Evolutionary conservation across 2,113 vertebrate genomes (phyloP).

Genomic region (Pygoscelis adeliae): DNA sequence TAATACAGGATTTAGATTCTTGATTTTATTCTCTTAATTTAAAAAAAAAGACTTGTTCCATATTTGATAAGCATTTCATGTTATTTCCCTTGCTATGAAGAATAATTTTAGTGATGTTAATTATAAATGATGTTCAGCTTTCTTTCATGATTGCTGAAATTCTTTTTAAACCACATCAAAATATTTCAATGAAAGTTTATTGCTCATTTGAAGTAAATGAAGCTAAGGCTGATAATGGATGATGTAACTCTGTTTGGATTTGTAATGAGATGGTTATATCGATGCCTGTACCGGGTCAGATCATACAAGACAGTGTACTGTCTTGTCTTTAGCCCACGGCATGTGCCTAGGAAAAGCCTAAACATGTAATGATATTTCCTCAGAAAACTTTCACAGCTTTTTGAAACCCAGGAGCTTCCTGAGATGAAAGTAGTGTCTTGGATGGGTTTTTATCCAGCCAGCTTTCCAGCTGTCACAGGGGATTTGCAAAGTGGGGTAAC

Average conservation of each 20-base stretch:
- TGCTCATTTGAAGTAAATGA: background rate
- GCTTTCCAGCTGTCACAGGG: background rate
- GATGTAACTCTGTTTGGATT: background rate
- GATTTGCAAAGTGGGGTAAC: background rate
- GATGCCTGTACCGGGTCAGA: background rate
- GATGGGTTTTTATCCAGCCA: background rate
- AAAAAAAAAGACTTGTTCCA: background rate
- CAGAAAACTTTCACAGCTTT: background rate
- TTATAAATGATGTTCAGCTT: background rate
- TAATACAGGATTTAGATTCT: background rate
- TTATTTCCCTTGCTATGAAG: background rate
- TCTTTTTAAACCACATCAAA: background rate
- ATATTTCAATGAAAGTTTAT: background rate
- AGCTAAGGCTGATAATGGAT: background rate
- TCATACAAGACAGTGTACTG: background rate
- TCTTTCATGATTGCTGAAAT: background rate
- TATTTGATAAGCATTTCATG: background rate
- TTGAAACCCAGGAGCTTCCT: background rate
- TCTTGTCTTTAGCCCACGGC: background rate
- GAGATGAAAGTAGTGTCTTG: background rate
- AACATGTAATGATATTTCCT: background rate
- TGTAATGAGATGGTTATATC: background rate
- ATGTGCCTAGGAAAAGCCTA: background rate
- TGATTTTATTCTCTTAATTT: background rate
- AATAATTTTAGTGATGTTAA: background rate